These are phyloP conservation scores for Platichthys flesus DNA, from an alignment of 2,113 vertebrate genomes.

Conservation along the genomic window DNA sequence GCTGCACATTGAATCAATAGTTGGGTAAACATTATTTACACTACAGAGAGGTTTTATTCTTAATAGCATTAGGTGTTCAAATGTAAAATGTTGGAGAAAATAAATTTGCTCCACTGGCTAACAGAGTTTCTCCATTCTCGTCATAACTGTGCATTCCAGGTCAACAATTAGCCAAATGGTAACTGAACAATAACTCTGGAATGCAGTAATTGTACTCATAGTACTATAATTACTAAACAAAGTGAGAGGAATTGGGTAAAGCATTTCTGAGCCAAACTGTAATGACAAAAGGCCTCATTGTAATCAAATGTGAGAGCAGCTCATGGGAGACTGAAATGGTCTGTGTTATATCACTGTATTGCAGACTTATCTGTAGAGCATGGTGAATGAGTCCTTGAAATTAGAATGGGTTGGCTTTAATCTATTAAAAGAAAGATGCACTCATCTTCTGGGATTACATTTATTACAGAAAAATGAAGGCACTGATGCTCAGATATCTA, in stretches of 20 bases:
- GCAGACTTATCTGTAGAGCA: constrained; percentile 10
- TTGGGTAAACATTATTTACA: neutral
- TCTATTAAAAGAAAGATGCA: constrained; percentile 12
- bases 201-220: neutral
- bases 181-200: neutral
- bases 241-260: constrained; percentile 20
- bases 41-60: neutral
- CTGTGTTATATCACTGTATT: constrained; percentile 16
- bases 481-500: neutral
- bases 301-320: constrained; percentile 21
- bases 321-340: constrained; percentile 24
- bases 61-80: neutral
- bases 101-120: neutral
- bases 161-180: neutral
- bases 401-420: constrained; percentile 31
- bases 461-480: constrained; percentile 11
- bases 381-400: constrained; percentile 21
- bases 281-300: constrained; percentile 47
- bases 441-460: constrained; percentile 21
- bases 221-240: constrained; percentile 14
- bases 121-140: no score
- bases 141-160: neutral
- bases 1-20: constrained; percentile 1
- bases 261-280: constrained; percentile 13
- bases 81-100: neutral